A percentile compares a stretch with the other conserved stretches of the same genome.
phyloP scores from a whole-genome alignment of 1,140 invertebrate species.

The Heliconius eleuchia region DNA sequence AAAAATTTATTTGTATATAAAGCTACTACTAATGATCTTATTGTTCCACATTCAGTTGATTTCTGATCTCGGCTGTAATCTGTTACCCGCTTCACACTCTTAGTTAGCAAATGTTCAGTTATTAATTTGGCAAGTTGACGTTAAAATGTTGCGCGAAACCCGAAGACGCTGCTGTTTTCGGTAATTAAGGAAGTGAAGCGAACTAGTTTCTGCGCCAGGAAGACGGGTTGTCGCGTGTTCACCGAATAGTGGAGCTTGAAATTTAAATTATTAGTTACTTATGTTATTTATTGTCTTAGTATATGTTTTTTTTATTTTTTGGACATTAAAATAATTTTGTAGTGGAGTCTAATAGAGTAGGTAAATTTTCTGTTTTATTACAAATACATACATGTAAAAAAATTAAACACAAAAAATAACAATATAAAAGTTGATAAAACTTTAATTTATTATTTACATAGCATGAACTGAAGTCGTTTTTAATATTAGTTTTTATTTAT shows the following conservation, averaged over 20 bases:
- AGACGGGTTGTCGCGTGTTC: neutral
- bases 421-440: too few species aligned
- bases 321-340: too few species aligned
- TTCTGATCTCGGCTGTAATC: neutral
- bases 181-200: conserved; percentile 23
- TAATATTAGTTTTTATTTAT: too few species aligned
- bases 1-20: neutral
- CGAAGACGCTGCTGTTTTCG: conserved; percentile 24
- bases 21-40: neutral
- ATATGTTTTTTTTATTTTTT: neutral
- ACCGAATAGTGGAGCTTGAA: neutral
- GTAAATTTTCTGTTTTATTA: too few species aligned
- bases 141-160: conserved; percentile 25
- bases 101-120: conserved; percentile 20
- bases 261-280: neutral
- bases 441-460: too few species aligned
- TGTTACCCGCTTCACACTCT: neutral
- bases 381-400: too few species aligned
- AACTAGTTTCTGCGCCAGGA: conserved; percentile 4
- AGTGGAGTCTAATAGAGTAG: too few species aligned
- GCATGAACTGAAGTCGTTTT: too few species aligned
- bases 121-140: conserved; percentile 31
- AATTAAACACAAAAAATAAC: too few species aligned
- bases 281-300: neutral
- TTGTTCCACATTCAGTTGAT: neutral